Base-by-base conservation (phyloP, 2,113 vertebrate species). In the Scortum barcoo region DNA sequence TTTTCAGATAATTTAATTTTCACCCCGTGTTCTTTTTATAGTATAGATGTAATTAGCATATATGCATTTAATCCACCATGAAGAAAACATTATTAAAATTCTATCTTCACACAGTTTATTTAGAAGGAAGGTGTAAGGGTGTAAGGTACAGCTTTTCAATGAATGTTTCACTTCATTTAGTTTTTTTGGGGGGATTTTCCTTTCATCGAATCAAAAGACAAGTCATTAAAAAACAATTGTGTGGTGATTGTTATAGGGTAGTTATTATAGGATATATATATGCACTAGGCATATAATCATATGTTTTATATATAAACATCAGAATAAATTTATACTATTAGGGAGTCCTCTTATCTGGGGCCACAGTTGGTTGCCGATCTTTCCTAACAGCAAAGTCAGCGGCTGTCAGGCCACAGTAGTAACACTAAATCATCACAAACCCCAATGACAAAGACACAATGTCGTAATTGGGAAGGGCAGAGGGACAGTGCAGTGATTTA, bases 401-500 rank as follows among this genome's bases (percentile, higher is more conserved):
- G 38, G 20, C 53, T 36, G 33, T 51, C 28, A 50, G 14, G 19
- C 12, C 19, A 2, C 7, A 1, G 7, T 63, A 46, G 56, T 12
- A 16, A 48, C 56, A 42, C 33, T 4, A 36, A 36, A 36, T 36
- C 33, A 48, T 16, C 13, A 24, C 6, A 44, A 20, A 33, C n/a
- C n/a, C n/a, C n/a, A n/a, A n/a, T n/a, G n/a, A n/a, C n/a, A n/a
- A n/a, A 69, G 26, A 63, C 53, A 60, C 51, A 54, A 2, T 51
- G 50, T 28, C 72, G 44, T 67, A 84, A 80, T 7, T 72, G 56
- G 14, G 44, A 6, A 22, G 56, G 60, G 61, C 54, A 66, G 57
- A 33, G n/a, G 9, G 79, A 72, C 26, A 22, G 46, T 28, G 63
- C 14, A 2, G 26, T 28, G 69, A 71, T 78, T 89, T 9, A 69